Evolutionary conservation across 2,888 invertebrate genomes (phyloP), one percentile per base, ranked within the genome.

Genomic region (Epsilonema sp.): DNA sequence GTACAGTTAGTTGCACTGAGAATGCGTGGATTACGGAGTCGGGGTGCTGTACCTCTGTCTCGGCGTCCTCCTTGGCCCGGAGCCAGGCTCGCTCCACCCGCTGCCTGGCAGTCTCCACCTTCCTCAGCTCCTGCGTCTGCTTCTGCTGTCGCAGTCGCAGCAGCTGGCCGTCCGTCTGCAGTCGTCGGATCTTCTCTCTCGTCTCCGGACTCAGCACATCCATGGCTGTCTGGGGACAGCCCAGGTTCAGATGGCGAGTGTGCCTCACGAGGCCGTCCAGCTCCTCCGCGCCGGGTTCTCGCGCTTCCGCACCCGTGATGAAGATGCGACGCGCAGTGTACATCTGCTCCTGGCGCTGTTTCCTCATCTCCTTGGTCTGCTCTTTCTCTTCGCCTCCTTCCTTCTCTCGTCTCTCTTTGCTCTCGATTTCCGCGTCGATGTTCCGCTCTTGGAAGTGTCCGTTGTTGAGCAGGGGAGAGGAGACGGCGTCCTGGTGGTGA

Each of bases 301-400:
- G 22, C 16, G 24, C 2, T 24, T 19, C 31, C 22, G 42, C 41
- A 8, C 59, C 59, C 8, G 56, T 54, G 36, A 60, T 60, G 53
- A 60, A 60, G 13, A 57, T 54, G n/a, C 60, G 50, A n/a, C 58
- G 47, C 2, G 60, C 60, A 21, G 56, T 54, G 48, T 55, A 55
- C 46, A 60, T 53, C 46, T 54, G 41, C 50, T 49, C 23, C 50
- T 58, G 54, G 38, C 55, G 55, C 11, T 49, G 51, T 26, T 51
- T 51, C 39, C 52, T 47, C 25, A 54, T 49, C 21, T 54, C 48
- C 13, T 3, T 8, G 16, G 40, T 26, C 39, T 19, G 43, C 46
- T 45, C 53, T 46, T 42, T 51, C 49, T 13, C n/a, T 5, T 22
- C 11, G 23, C 16, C 36, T 3, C 31, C 4, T 11, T 13, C 11